Evolutionary conservation across 2,113 vertebrate species (phyloP).

Genomic region (Atlantisia rogersi): DNA sequence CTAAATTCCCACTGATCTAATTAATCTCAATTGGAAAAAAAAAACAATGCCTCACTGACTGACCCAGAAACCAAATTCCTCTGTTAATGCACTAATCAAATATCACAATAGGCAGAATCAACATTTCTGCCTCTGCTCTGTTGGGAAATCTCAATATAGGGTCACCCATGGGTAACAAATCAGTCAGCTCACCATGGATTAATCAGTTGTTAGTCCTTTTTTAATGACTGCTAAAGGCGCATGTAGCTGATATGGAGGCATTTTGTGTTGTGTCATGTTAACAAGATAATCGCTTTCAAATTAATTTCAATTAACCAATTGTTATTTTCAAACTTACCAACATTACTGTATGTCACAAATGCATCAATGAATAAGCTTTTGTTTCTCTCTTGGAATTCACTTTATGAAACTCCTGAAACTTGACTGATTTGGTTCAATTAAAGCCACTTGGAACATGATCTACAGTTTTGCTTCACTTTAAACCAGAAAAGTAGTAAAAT

Average conservation of each 20-base stretch:
- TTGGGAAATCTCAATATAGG: neutral
- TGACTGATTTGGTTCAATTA: neutral
- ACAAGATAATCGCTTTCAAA: neutral
- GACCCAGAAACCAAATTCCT: constrained; percentile 44
- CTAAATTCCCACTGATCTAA: constrained; percentile 25
- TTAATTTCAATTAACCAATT: neutral
- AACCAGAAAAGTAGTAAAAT: neutral
- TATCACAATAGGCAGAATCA: constrained; percentile 18
- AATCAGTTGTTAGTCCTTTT: neutral
- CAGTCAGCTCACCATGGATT: neutral
- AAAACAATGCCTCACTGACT: constrained; percentile 24
- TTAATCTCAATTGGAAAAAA: constrained; percentile 34
- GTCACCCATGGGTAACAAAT: neutral
- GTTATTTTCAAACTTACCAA: neutral
- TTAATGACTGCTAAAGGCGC: neutral
- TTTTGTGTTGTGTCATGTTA: neutral
- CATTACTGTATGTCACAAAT: neutral
- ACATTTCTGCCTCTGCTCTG: neutral
- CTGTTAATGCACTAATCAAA: neutral
- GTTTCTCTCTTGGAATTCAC: neutral
- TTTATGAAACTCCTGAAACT: neutral
- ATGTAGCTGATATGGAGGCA: neutral
- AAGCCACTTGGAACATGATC: neutral
- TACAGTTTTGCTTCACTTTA: neutral
- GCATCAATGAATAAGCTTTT: neutral